Evolutionary conservation across 2,113 vertebrate species (phyloP).

Genomic region (Barnardius zonarius): DNA sequence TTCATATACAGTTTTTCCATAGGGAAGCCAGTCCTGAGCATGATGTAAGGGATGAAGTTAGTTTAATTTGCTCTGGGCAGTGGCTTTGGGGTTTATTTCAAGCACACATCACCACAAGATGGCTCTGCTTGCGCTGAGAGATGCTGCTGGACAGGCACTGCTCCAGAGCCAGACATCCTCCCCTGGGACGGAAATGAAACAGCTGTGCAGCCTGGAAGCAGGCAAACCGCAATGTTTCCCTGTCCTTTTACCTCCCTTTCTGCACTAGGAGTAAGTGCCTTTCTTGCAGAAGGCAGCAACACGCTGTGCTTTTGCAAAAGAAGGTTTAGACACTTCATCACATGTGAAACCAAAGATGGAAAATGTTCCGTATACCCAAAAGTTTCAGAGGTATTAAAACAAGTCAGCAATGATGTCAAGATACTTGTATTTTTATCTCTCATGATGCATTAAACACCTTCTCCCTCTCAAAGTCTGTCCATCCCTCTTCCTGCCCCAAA

Average conservation of each 20-base stretch:
- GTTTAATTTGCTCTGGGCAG: fast-evolving
- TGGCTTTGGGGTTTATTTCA: not conserved
- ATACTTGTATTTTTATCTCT: not conserved
- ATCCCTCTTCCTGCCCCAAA: not conserved
- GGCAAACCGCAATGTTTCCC: fast-evolving
- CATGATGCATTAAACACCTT: not conserved
- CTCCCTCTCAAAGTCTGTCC: not conserved
- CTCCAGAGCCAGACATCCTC: not conserved
- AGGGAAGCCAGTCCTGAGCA: not conserved
- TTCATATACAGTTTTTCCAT: fast-evolving
- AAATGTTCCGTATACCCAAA: fast-evolving
- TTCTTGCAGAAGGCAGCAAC: not conserved
- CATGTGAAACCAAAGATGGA: fast-evolving
- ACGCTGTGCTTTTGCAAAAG: not conserved
- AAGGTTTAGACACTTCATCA: fast-evolving
- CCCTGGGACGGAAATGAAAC: not conserved
- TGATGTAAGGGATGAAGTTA: fast-evolving
- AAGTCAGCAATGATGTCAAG: not conserved
- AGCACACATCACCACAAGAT: constrained; percentile 40
- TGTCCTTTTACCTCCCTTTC: not conserved
- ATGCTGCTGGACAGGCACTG: not conserved
- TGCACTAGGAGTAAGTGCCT: fast-evolving
- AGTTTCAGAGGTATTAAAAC: not conserved
- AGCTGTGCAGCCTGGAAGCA: not conserved
- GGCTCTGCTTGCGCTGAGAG: constrained; percentile 12